Conservation (phyloP, 1,140 invertebrate genomes). For the Sycobia sp. region DNA sequence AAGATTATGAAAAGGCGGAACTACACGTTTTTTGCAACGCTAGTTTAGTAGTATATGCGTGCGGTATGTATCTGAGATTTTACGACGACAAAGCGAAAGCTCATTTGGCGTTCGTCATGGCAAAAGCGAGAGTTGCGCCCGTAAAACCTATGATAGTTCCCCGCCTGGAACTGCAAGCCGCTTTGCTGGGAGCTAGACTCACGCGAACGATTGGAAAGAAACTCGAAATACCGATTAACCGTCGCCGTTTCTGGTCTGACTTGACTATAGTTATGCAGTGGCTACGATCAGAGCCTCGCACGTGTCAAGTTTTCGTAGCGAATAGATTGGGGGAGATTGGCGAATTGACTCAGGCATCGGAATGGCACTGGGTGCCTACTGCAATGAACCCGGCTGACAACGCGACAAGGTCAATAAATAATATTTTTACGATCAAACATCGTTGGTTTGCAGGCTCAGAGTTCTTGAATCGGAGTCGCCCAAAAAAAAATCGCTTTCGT, state of each 20-base stretch:
- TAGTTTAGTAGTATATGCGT: neutral
- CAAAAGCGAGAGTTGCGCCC: conserved; percentile 45
- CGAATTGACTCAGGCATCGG: neutral
- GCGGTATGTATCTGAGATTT: neutral
- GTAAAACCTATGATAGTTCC: conserved; percentile 46
- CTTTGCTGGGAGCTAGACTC: conserved; percentile 36
- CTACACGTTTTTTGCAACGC: neutral
- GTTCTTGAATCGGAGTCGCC: neutral
- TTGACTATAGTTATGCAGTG: conserved; percentile 44
- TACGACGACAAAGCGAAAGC: neutral
- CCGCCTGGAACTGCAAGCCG: conserved; percentile 49
- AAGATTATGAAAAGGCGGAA: neutral
- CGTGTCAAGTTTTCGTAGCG: conserved; percentile 31
- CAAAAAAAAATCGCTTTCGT: neutral
- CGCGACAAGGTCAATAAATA: neutral
- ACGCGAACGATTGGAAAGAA: neutral
- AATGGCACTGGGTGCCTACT: conserved; percentile 12
- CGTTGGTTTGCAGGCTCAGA: conserved; percentile 1
- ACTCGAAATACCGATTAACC: neutral
- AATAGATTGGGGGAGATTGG: neutral
- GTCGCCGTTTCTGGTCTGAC: conserved; percentile 44
- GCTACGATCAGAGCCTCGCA: conserved; percentile 36
- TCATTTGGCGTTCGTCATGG: neutral
- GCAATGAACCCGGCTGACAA: neutral
- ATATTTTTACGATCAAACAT: neutral